Base-by-base conservation (phyloP, 2,797 vertebrate genomes). In the Trachops cirrhosus region DNA sequence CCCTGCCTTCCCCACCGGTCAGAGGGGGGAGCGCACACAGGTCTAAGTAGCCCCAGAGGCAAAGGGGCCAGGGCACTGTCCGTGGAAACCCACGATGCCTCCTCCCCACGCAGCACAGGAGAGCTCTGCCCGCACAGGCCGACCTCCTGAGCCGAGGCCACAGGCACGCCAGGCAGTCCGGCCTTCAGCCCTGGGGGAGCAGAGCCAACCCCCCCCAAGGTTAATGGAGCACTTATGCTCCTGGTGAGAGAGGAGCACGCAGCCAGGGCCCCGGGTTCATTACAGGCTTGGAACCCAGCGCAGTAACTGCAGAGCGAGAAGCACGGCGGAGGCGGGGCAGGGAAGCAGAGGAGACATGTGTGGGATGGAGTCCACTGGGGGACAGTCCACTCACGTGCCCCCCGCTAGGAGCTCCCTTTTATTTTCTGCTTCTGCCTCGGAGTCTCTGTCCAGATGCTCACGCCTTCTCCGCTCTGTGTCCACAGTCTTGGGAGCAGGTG, bases 141-240 rank as follows among this genome's bases (percentile, higher is more conserved):
- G 29, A 93, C 67, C 84, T 85, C n/a, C 74, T 59, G 86, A 89
- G 78, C 39, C 0, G 52, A 95, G 94, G 95, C 92, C 82, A 34
- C 0, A 0, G 68, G 57, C 80, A 83, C 0, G 52, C 91, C 95
- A 83, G 89, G 64, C 77, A 89, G 6, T 48, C 86, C 11, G 26
- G 77, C 92, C 92, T 96, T 86, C 85, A 89, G 70, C 44, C 82
- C 70, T 64, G 82, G 48, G 22, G n/a, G 84, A 87, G 41, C 92
- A 91, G 75, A 93, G 85, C 48, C 48, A 54, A 74, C 39, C 82
- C 59, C 92, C 54, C 44, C 44, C 44, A 83, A 95, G 96, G 96
- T 96, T 97, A 97, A 96, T 22, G 91, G 97, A 39, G 84, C 77
- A 46, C 89, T 95, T 93, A 88, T 84, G 89, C 62, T 96, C 97